Percentiles rank a stretch among this genome's conserved stretches.
Conservation (phyloP, 2,888 invertebrate genomes). For the Branchipolynoe longqiensis region DNA sequence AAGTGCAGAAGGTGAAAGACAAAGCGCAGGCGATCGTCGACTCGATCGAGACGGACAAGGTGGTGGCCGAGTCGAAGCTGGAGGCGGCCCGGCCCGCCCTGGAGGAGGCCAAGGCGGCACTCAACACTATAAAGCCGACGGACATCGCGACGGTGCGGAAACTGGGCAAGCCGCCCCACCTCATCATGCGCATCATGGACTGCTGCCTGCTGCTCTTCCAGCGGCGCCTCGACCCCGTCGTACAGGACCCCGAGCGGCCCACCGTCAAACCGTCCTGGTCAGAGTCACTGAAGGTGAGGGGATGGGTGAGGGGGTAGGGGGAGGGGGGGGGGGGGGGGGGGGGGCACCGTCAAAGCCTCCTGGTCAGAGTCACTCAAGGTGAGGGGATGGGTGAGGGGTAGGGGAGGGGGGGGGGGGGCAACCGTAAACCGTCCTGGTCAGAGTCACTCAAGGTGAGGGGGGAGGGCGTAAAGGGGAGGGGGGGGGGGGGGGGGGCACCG, state of each 20-base stretch:
- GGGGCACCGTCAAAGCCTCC: constrained; percentile 78
- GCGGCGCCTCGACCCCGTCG: constrained; percentile 73
- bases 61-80: constrained; percentile 79
- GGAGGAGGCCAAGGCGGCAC: constrained; percentile 82
- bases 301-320: too few relatives aligned
- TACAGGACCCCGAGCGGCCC: constrained; percentile 77
- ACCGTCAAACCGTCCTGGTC: constrained; percentile 81
- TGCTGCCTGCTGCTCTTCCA: constrained; percentile 81
- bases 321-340: too few relatives aligned
- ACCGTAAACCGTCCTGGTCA: constrained; percentile 80
- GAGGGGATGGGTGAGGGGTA: too few relatives aligned
- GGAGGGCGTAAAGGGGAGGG: too few relatives aligned
- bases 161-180: constrained; percentile 81
- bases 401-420: constrained; percentile 78
- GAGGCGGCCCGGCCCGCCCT: constrained; percentile 81
- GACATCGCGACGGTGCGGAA: constrained; percentile 82
- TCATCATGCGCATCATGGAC: constrained; percentile 83
- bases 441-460: constrained; percentile 81
- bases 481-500: constrained; percentile 77
- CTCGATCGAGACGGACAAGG: constrained; percentile 79
- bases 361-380: constrained; percentile 82
- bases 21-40: constrained; percentile 82
- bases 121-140: constrained; percentile 83
- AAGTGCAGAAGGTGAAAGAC: constrained; percentile 82
- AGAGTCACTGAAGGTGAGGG: constrained; percentile 80